These are phyloP conservation scores for Pelosia muscerda DNA, from an alignment of 2,888 invertebrate genomes.

Conservation along the genomic window DNA sequence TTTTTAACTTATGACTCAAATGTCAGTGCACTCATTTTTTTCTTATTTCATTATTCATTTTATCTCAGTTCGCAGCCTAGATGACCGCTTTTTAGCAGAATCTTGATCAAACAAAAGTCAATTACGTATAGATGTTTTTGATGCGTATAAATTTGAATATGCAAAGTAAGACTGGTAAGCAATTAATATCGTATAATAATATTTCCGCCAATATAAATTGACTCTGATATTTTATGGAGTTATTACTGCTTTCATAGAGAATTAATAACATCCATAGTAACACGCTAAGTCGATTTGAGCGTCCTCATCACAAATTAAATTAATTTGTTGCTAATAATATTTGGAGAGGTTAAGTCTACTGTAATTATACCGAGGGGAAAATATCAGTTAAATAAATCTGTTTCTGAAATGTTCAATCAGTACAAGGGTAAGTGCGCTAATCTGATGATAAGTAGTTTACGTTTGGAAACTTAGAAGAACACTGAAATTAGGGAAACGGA, in stretches of 20 bases:
- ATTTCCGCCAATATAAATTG: not conserved
- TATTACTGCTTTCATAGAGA: constrained; percentile 14
- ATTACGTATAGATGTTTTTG: not conserved
- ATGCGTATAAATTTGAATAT: not conserved
- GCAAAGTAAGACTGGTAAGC: not conserved
- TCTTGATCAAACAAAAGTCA: no score
- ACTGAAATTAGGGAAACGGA: no score
- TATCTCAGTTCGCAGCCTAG: no score
- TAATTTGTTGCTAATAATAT: constrained; percentile 14
- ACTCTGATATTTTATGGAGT: not conserved
- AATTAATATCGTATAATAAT: not conserved
- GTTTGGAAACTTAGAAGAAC: no score
- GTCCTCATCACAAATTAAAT: constrained; percentile 7
- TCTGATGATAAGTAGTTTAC: no score
- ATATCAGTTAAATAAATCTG: not conserved
- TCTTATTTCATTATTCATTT: no score
- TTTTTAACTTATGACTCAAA: no score
- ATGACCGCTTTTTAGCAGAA: no score
- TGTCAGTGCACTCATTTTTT: no score
- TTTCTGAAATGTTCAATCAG: not conserved
- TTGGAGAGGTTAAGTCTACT: not conserved
- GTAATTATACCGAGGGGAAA: not conserved
- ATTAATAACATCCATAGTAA: constrained; percentile 21
- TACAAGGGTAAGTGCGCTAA: not conserved
- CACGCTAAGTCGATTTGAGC: constrained; percentile 6